phyloP scores from a whole-genome alignment of 2,113 vertebrate genomes.

The Pseudopodoces humilis region DNA sequence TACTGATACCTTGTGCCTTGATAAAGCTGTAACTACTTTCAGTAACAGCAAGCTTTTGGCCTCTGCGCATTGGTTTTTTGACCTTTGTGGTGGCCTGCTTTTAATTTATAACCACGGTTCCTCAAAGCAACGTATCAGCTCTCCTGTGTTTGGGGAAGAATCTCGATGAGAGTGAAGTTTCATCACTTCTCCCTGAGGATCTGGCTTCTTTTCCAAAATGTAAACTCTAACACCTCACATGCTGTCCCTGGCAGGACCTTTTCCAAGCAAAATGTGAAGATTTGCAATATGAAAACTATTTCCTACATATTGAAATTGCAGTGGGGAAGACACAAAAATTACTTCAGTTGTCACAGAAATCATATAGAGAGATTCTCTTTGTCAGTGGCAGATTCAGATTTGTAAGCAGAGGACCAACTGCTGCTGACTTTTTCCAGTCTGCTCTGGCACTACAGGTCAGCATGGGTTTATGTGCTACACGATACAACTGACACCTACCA shows the following conservation, averaged over 20 bases:
- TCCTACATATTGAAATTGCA: background rate
- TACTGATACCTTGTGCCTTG: background rate
- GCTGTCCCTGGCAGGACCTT: background rate
- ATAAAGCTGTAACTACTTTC: background rate
- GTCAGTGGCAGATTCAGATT: background rate
- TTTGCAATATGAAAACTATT: background rate
- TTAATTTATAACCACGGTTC: background rate
- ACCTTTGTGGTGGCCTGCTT: background rate
- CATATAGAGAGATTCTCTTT: background rate
- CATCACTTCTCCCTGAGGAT: background rate
- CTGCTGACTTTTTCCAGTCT: background rate
- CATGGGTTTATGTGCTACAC: background rate
- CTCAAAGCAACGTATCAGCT: background rate
- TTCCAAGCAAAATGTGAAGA: conserved; percentile 19
- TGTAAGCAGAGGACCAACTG: background rate
- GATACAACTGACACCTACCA: background rate
- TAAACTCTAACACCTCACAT: background rate
- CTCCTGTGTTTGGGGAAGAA: background rate
- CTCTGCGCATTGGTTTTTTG: background rate
- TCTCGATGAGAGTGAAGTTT: background rate
- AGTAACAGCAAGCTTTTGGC: background rate
- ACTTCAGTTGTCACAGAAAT: conserved; percentile 14
- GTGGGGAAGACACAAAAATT: background rate
- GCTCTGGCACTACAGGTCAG: background rate
- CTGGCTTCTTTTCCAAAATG: background rate